Evolutionary conservation across 37 sponge, comb jelly and placozoan species (phyloP).

Genomic region (Tethya wilhelma): DNA sequence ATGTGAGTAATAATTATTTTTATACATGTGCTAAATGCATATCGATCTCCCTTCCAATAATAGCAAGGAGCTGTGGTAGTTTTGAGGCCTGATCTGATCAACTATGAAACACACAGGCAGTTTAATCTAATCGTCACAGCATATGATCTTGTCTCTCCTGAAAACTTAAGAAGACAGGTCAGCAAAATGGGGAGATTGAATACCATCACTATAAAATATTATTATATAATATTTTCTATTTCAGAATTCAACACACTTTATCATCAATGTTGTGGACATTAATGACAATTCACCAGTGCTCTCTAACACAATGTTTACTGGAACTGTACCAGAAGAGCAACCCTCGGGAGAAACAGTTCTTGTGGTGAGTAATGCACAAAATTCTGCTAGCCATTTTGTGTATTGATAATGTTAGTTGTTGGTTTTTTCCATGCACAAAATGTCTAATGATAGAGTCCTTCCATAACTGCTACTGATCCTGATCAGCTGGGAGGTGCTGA

Average conservation of each 20-base stretch:
- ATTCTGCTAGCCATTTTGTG: not conserved
- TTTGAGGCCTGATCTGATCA: slow-evolving; percentile 7
- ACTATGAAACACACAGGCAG: slow-evolving; percentile 17
- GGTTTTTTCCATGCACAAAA: not conserved
- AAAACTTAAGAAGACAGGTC: slow-evolving; percentile 24
- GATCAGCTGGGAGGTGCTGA: slow-evolving; percentile 5
- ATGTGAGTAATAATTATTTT: slow-evolving; percentile 8
- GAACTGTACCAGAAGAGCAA: slow-evolving; percentile 21
- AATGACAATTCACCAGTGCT: slow-evolving; percentile 51
- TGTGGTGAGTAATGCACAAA: slow-evolving; percentile 25
- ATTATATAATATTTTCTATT: not conserved
- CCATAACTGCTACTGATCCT: slow-evolving; percentile 9
- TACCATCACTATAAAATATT: not conserved
- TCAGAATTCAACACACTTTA: slow-evolving; percentile 25
- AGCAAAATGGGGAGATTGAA: not conserved
- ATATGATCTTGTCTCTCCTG: slow-evolving; percentile 25
- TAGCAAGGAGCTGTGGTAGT: slow-evolving; percentile 28
- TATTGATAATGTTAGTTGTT: not conserved
- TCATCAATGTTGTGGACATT: slow-evolving; percentile 26
- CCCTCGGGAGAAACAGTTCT: not conserved
- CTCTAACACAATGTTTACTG: slow-evolving; percentile 1
- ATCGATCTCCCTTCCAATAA: not conserved
- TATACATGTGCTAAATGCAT: not conserved
- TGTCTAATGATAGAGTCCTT: slow-evolving; percentile 10
- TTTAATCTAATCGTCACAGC: slow-evolving; percentile 32